Percentiles rank a stretch among this genome's conserved stretches.
phyloP scores from a whole-genome alignment of 1,140 invertebrate genomes.

The Zaprionus taronus region DNA sequence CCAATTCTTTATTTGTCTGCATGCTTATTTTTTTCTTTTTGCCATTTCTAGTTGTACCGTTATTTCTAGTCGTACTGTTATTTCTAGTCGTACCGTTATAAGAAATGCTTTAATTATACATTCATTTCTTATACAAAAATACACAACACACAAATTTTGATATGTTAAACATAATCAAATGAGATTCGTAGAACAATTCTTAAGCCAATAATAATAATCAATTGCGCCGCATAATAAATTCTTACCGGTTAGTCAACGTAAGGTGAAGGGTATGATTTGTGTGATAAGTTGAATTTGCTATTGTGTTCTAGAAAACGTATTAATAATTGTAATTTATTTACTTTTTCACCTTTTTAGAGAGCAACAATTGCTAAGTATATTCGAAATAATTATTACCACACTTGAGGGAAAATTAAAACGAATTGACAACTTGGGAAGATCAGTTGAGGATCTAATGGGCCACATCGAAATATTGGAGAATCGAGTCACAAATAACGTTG shows the following conservation, averaged over 20 bases:
- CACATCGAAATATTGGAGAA: conserved; percentile 92
- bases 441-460: conserved; percentile 93
- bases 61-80: too few species aligned
- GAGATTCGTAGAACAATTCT: not conserved
- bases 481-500: conserved; percentile 92
- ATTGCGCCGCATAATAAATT: not conserved
- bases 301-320: not conserved
- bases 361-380: conserved; percentile 94
- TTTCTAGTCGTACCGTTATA: too few species aligned
- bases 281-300: not conserved
- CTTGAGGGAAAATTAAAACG: conserved; percentile 93
- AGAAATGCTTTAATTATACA: too few species aligned
- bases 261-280: not conserved
- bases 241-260: not conserved
- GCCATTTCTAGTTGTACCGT: too few species aligned
- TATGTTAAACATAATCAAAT: not conserved
- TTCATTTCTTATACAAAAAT: too few species aligned
- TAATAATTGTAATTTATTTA: not conserved
- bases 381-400: conserved; percentile 94
- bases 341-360: conserved; percentile 87
- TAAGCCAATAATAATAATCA: not conserved
- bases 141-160: too few species aligned
- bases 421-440: conserved; percentile 94
- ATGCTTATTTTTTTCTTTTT: too few species aligned
- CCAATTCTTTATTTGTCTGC: too few species aligned